Conservation (phyloP, 1,140 invertebrate genomes). For the Elymnias hypermnestra region DNA sequence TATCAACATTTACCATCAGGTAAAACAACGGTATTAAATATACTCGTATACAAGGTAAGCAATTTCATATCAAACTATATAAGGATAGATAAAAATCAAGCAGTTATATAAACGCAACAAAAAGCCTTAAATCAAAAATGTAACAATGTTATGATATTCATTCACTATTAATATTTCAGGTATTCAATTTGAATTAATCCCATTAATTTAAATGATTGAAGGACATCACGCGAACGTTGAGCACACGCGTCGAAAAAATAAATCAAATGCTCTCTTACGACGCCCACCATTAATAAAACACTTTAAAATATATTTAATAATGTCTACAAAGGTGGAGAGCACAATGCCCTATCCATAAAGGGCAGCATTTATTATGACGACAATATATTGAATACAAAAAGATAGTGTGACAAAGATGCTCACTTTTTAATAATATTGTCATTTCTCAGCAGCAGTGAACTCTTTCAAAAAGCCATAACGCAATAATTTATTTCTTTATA, state of each 20-base stretch:
- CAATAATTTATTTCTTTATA: conserved; percentile 76
- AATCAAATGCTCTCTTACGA: conserved; percentile 67
- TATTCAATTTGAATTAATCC: conserved; percentile 20
- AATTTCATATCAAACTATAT: no score
- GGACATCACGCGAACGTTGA: conserved; percentile 44
- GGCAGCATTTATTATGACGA: conserved; percentile 73
- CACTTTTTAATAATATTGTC: conserved; percentile 76
- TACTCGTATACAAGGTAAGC: no score
- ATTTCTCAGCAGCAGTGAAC: conserved; percentile 75
- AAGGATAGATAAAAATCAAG: no score
- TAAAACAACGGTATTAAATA: no score
- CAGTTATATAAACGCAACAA: no score
- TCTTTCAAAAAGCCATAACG: conserved; percentile 75
- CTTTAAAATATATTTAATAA: conserved; percentile 76
- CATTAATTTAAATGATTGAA: conserved; percentile 52
- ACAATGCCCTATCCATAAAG: conserved; percentile 69
- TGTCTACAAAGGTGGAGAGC: conserved; percentile 66
- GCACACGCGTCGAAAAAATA: conserved; percentile 75
- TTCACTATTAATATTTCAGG: conserved; percentile 6
- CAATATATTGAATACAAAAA: conserved; percentile 75
- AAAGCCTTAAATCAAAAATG: no score
- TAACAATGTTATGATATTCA: conserved; percentile 1
- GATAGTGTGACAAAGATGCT: conserved; percentile 72
- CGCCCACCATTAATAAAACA: conserved; percentile 75
- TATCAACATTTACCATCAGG: no score